Conservation (phyloP, 1,140 invertebrate species). For the Trinorchestia longiramus region DNA sequence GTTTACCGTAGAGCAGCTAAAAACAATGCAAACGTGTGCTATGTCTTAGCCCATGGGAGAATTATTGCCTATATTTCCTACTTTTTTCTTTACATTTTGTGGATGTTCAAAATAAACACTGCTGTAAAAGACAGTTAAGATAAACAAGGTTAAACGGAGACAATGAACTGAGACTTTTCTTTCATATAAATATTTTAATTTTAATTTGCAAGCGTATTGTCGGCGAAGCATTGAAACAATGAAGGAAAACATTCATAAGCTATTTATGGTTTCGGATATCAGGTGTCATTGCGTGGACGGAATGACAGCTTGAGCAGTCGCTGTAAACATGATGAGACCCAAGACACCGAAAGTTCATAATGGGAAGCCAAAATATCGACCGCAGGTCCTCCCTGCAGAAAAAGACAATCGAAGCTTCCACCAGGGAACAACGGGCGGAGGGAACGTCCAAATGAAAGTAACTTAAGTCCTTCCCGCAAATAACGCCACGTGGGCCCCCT, state of each 20-base stretch:
- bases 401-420: slow-evolving; percentile 29
- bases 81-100: too few species aligned
- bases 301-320: neutral
- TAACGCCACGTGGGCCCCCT: slow-evolving; percentile 13
- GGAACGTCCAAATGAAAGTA: neutral
- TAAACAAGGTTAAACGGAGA: neutral
- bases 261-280: neutral
- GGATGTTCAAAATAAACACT: too few species aligned
- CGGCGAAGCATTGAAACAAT: neutral
- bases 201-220: neutral
- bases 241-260: neutral
- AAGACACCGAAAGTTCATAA: slow-evolving; percentile 7
- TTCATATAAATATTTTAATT: neutral
- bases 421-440: slow-evolving; percentile 13
- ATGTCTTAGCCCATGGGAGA: too few species aligned
- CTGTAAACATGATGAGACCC: neutral
- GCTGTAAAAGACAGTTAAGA: too few species aligned
- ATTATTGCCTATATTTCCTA: too few species aligned
- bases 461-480: slow-evolving; percentile 10
- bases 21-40: too few species aligned
- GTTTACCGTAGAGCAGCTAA: too few species aligned
- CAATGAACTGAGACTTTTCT: neutral
- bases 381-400: neutral
- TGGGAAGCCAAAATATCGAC: neutral
- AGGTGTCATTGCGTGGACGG: neutral